These are phyloP conservation scores for Caenorhabditis plicata DNA, from an alignment of 2,888 invertebrate species.

Conservation along the genomic window DNA sequence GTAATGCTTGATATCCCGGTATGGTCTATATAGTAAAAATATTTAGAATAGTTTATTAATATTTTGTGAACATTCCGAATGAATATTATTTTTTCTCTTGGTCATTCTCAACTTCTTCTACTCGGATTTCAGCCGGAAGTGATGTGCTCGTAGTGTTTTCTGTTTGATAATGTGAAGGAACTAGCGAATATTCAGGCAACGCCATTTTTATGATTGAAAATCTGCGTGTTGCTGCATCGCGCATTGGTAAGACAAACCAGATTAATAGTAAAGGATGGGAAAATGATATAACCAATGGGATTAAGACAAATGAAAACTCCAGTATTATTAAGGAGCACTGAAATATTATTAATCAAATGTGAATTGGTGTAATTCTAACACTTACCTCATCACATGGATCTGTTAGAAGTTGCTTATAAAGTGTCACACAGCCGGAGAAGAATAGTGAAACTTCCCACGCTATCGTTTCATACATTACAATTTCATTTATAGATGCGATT, in stretches of 20 bases:
- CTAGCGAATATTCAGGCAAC: conserved; percentile 43
- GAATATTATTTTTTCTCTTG: no score
- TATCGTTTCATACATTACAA: conserved; percentile 38
- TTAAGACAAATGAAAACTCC: conserved; percentile 33
- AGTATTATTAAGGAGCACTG: conserved; percentile 24
- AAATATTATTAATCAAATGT: conserved; percentile 1
- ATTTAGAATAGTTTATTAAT: no score
- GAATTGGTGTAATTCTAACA: neutral
- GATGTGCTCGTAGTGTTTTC: conserved; percentile 31
- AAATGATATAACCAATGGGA: conserved; percentile 41
- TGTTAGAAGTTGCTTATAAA: conserved; percentile 33
- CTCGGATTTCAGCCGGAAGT: no score
- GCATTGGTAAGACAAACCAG: conserved; percentile 43
- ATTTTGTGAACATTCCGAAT: no score
- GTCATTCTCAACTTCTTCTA: no score
- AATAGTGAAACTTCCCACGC: conserved; percentile 36
- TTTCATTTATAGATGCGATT: conserved; percentile 34
- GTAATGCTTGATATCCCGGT: no score
- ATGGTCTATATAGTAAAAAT: no score
- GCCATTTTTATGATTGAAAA: conserved; percentile 34
- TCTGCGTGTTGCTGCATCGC: conserved; percentile 41
- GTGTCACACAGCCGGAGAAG: conserved; percentile 33
- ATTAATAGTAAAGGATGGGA: conserved; percentile 39
- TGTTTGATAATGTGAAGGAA: conserved; percentile 38
- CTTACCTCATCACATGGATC: conserved; percentile 37